These are phyloP conservation scores for Plotosus lineatus DNA, from an alignment of 2,113 vertebrate species.

Conservation along the genomic window DNA sequence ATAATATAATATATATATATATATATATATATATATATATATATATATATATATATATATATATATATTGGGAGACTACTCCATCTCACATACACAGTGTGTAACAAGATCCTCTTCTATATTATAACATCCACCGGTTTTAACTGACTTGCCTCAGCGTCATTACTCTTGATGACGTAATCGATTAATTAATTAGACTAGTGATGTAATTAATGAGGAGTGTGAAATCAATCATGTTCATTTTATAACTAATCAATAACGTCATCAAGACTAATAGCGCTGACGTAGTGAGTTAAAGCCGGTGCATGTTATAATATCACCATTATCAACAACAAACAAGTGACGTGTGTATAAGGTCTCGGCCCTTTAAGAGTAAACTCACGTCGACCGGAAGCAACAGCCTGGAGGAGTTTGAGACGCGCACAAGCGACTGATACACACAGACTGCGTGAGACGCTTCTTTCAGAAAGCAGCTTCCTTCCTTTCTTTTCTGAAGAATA, in stretches of 20 bases:
- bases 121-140: too few species aligned
- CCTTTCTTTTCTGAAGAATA: neutral
- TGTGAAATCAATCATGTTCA: too few species aligned
- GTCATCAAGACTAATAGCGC: neutral
- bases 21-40: too few species aligned
- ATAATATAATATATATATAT: too few species aligned
- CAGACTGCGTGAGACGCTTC: neutral
- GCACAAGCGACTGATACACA: neutral
- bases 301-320: neutral
- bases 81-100: neutral
- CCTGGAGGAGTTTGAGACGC: constrained; percentile 14
- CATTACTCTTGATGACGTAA: too few species aligned
- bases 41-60: too few species aligned
- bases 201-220: too few species aligned
- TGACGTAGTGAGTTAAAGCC: neutral
- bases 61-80: too few species aligned
- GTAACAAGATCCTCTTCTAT: neutral
- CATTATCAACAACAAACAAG: neutral
- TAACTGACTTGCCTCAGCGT: too few species aligned
- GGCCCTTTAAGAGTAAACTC: constrained; percentile 51
- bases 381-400: constrained; percentile 48
- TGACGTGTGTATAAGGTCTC: neutral
- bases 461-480: neutral
- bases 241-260: neutral
- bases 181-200: too few species aligned